These are phyloP conservation scores for Lamproptera curius DNA, from an alignment of 2,888 invertebrate species.

Conservation along the genomic window DNA sequence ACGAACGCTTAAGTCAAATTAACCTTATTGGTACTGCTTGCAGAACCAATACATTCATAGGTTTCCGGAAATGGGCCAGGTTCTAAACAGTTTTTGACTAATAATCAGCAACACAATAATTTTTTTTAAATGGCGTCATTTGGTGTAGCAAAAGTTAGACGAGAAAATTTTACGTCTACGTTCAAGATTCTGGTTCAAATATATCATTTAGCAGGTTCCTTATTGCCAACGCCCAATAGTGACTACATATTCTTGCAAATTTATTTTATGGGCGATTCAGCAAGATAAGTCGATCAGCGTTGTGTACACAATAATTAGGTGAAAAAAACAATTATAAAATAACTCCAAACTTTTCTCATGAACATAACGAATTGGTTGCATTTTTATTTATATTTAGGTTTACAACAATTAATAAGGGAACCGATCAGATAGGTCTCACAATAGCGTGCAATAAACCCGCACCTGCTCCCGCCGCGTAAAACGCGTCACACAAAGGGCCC, in stretches of 20 bases:
- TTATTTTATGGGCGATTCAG: no score
- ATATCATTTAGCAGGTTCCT: neutral
- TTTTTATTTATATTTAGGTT: no score
- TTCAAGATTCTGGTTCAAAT: neutral
- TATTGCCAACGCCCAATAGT: no score
- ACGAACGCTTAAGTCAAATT: neutral
- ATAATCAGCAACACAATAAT: neutral
- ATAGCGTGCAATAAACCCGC: no score
- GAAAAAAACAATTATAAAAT: neutral
- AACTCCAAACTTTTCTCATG: constrained; percentile 18
- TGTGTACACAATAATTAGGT: no score
- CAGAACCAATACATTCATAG: neutral
- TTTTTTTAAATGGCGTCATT: neutral
- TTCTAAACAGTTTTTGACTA: neutral
- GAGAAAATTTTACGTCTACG: neutral
- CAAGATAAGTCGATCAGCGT: no score
- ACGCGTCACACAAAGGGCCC: no score
- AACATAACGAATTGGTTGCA: constrained; percentile 27
- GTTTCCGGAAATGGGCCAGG: neutral
- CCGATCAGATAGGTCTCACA: no score
- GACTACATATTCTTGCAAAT: no score
- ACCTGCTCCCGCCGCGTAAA: no score
- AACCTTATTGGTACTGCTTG: neutral
- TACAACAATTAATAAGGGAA: no score
- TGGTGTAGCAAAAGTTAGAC: neutral